A percentile compares a stretch with the other conserved stretches of the same genome.
Evolutionary conservation across 1,140 invertebrate species (phyloP).

Genomic region (Musca domestica): DNA sequence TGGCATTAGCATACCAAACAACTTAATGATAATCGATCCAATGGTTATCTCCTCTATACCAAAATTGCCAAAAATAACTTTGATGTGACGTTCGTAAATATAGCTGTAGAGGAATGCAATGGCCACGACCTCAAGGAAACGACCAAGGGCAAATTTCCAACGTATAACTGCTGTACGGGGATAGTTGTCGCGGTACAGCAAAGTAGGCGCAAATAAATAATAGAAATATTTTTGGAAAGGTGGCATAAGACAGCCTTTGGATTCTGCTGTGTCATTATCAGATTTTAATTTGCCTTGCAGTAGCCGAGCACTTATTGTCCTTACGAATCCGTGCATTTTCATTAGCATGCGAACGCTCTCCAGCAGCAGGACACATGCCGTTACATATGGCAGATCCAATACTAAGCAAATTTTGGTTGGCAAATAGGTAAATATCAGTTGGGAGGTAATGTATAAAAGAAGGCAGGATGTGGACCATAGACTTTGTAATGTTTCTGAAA

Average conservation of each 20-base stretch:
- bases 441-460: conserved; percentile 52
- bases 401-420: conserved; percentile 57
- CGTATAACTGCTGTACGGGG: conserved; percentile 73
- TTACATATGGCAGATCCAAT: conserved; percentile 61
- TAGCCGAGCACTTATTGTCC: conserved; percentile 63
- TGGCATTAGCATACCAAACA: conserved; percentile 74
- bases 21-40: conserved; percentile 61
- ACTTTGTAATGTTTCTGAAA: conserved; percentile 33
- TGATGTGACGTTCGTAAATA: conserved; percentile 72
- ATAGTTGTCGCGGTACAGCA: conserved; percentile 82
- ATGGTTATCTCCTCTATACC: conserved; percentile 59
- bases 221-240: conserved; percentile 77
- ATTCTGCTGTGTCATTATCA: conserved; percentile 26
- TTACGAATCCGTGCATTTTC: conserved; percentile 82
- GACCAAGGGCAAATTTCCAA: conserved; percentile 71
- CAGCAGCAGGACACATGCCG: conserved; percentile 59
- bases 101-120: conserved; percentile 78
- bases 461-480: conserved; percentile 57
- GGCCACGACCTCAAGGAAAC: conserved; percentile 72
- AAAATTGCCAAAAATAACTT: conserved; percentile 70
- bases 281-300: conserved; percentile 53
- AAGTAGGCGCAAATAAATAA: conserved; percentile 86
- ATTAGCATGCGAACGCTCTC: conserved; percentile 75
- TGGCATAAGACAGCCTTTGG: conserved; percentile 53
- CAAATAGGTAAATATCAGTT: conserved; percentile 56